Evolutionary conservation across 1,140 invertebrate genomes (phyloP).

Genomic region (Brachionus manjavacas): DNA sequence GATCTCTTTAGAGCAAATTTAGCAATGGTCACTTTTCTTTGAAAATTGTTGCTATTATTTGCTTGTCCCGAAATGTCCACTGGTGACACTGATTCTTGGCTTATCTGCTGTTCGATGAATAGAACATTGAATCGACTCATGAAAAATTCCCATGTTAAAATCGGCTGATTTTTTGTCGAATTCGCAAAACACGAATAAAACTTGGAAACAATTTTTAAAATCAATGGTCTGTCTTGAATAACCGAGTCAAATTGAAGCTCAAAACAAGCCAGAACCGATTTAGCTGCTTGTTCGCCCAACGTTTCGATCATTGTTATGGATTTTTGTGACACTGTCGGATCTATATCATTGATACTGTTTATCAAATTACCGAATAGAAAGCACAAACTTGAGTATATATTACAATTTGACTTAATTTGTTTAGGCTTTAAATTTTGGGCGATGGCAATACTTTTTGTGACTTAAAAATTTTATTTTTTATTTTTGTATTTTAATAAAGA

Average conservation of each 20-base stretch:
- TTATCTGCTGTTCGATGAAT: conserved; percentile 88
- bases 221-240: conserved; percentile 90
- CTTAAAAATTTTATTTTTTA: conserved; percentile 57
- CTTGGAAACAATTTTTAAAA: conserved; percentile 82
- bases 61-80: conserved; percentile 3
- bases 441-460: conserved; percentile 84
- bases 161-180: conserved; percentile 62
- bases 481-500: background rate
- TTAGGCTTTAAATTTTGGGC: conserved; percentile 85
- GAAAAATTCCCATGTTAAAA: conserved; percentile 96
- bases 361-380: conserved; percentile 95
- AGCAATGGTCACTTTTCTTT: background rate
- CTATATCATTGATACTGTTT: conserved; percentile 88
- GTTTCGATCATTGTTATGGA: conserved; percentile 86
- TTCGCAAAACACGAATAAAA: conserved; percentile 86
- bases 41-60: background rate
- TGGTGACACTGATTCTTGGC: background rate
- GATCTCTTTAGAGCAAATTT: conserved; percentile 9
- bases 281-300: conserved; percentile 71
- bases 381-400: conserved; percentile 84
- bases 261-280: conserved; percentile 68
- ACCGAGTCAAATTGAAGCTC: conserved; percentile 67
- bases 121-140: conserved; percentile 90
- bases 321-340: conserved; percentile 86
- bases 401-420: conserved; percentile 72